Evolutionary conservation across 1,140 invertebrate genomes (phyloP).

Genomic region (Diuraphis noxia): DNA sequence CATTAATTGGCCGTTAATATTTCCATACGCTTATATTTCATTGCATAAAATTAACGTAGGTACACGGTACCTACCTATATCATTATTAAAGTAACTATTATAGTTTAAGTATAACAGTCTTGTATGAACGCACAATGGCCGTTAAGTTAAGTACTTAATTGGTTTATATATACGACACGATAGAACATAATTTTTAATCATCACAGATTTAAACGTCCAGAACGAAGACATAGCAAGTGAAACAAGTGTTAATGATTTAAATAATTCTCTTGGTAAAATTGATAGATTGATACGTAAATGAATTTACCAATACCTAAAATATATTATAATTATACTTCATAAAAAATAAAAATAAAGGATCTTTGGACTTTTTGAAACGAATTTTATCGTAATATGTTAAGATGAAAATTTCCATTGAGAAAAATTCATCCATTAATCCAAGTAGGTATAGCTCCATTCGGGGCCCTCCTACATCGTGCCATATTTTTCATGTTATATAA

Average conservation of each 20-base stretch:
- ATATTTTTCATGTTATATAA: too few species aligned
- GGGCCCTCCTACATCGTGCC: too few species aligned
- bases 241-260: neutral
- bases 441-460: too few species aligned
- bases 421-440: too few species aligned
- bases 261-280: neutral
- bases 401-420: neutral
- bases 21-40: neutral
- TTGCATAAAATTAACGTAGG: too few species aligned
- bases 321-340: neutral
- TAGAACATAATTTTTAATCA: slow-evolving; percentile 4
- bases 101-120: neutral
- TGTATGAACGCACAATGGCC: neutral
- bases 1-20: neutral
- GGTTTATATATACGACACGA: neutral
- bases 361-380: neutral
- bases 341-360: neutral
- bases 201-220: neutral
- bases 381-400: neutral
- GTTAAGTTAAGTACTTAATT: neutral
- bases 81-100: neutral
- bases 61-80: neutral
- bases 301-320: neutral
- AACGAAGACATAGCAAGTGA: neutral
- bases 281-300: neutral